These are phyloP conservation scores for Macrostomum lignano DNA, from an alignment of 1,140 invertebrate genomes.

Conservation along the genomic window DNA sequence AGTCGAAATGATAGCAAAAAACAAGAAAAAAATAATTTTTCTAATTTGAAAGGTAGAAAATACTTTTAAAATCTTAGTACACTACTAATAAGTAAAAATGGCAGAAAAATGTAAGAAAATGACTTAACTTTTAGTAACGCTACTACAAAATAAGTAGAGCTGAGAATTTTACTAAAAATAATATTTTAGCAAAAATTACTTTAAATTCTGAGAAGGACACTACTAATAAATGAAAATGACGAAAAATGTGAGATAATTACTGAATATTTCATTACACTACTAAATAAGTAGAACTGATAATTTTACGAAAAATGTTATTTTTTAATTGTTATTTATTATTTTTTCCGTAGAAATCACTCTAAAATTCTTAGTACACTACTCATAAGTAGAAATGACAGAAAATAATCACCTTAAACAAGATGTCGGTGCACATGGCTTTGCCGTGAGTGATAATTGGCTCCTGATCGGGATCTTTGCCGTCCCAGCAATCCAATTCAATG, in stretches of 20 bases:
- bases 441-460: slow-evolving; percentile 89
- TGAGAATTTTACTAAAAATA: not conserved
- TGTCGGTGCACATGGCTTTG: slow-evolving; percentile 81
- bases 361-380: too few species aligned
- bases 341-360: not conserved
- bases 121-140: slow-evolving; percentile 7
- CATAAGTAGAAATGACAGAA: too few species aligned
- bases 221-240: not conserved
- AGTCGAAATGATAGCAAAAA: slow-evolving; percentile 7
- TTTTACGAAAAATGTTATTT: too few species aligned
- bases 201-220: not conserved
- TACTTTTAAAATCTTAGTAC: not conserved
- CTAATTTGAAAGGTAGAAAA: not conserved
- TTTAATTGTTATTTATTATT: slow-evolving; percentile 7
- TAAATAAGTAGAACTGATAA: too few species aligned
- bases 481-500: slow-evolving; percentile 91
- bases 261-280: too few species aligned
- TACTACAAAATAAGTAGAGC: slow-evolving; percentile 1
- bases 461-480: slow-evolving; percentile 42
- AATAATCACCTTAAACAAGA: slow-evolving; percentile 42
- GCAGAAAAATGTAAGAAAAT: not conserved
- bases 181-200: slow-evolving; percentile 18
- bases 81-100: not conserved
- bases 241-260: too few species aligned
- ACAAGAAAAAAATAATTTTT: not conserved